A percentile compares a stretch with the other conserved stretches of the same genome.
Conservation (phyloP, 2,888 invertebrate genomes). For the Zelleria hepariella region DNA sequence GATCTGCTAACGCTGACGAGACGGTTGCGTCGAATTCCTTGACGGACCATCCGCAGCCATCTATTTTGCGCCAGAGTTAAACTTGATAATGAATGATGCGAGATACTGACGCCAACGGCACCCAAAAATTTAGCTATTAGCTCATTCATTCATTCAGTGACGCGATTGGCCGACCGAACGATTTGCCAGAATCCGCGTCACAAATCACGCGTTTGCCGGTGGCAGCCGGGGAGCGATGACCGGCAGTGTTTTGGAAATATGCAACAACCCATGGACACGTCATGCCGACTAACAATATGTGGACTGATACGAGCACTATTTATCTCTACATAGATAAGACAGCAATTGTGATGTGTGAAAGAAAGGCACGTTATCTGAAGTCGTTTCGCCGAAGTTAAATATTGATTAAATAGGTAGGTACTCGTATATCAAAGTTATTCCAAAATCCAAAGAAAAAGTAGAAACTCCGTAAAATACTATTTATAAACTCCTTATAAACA, state of each 20-base stretch:
- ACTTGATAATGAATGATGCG: neutral
- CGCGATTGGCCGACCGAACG: constrained; percentile 16
- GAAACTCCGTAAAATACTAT: too few species aligned
- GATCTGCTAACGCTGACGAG: too few species aligned
- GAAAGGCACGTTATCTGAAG: too few species aligned
- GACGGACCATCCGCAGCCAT: too few species aligned
- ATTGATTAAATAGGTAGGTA: too few species aligned
- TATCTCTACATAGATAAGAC: neutral
- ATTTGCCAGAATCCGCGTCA: constrained; percentile 34
- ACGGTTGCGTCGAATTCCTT: too few species aligned
- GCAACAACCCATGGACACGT: constrained; percentile 25
- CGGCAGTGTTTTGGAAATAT: constrained; percentile 60
- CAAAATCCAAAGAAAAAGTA: too few species aligned
- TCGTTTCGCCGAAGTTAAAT: too few species aligned
- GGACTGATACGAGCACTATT: neutral
- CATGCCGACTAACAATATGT: constrained; percentile 2
- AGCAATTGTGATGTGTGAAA: neutral
- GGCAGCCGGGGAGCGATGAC: constrained; percentile 64
- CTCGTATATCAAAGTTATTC: too few species aligned
- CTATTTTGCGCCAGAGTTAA: neutral
- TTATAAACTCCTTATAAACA: too few species aligned
- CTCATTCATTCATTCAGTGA: constrained; percentile 20
- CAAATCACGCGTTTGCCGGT: constrained; percentile 53
- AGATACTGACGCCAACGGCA: neutral
- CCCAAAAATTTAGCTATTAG: neutral